Evolutionary conservation across 2,888 invertebrate species (phyloP).

Genomic region (Sialis lutaria): DNA sequence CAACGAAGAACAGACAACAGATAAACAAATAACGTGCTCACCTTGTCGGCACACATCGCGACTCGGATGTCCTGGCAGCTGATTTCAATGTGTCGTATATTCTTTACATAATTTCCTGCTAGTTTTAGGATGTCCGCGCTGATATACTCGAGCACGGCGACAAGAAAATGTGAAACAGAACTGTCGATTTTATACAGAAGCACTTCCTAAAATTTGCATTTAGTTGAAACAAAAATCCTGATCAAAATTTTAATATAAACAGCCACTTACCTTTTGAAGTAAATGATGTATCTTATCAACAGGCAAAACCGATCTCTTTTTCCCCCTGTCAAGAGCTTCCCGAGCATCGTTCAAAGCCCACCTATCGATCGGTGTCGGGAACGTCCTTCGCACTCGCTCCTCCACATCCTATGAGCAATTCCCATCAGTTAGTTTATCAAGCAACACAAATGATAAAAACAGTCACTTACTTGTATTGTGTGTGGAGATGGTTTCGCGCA

Average conservation of each 20-base stretch:
- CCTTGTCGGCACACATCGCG: constrained; percentile 96
- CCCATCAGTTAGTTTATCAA: constrained; percentile 1
- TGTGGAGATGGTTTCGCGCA: constrained; percentile 73
- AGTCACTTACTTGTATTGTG: constrained; percentile 42
- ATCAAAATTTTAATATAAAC: constrained; percentile 2
- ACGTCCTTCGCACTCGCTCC: constrained; percentile 76
- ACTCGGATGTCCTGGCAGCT: constrained; percentile 90
- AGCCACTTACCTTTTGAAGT: constrained; percentile 48
- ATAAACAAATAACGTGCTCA: constrained; percentile 21
- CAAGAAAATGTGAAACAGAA: constrained; percentile 77
- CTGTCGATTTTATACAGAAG: constrained; percentile 73
- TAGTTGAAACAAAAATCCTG: not conserved
- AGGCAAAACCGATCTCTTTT: constrained; percentile 66
- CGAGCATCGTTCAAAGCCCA: constrained; percentile 87
- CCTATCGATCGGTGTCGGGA: constrained; percentile 87
- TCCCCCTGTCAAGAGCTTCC: constrained; percentile 62
- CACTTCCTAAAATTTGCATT: constrained; percentile 46
- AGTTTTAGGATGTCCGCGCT: constrained; percentile 89
- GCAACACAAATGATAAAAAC: not conserved
- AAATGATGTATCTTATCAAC: constrained; percentile 80
- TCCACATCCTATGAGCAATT: constrained; percentile 61
- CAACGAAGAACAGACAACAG: not conserved
- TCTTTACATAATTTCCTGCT: constrained; percentile 94
- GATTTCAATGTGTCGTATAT: constrained; percentile 82
- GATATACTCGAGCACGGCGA: constrained; percentile 88